Evolutionary conservation across 2,888 invertebrate genomes (phyloP), one percentile per base, ranked within the genome.

Genomic region (Gibbula magus): DNA sequence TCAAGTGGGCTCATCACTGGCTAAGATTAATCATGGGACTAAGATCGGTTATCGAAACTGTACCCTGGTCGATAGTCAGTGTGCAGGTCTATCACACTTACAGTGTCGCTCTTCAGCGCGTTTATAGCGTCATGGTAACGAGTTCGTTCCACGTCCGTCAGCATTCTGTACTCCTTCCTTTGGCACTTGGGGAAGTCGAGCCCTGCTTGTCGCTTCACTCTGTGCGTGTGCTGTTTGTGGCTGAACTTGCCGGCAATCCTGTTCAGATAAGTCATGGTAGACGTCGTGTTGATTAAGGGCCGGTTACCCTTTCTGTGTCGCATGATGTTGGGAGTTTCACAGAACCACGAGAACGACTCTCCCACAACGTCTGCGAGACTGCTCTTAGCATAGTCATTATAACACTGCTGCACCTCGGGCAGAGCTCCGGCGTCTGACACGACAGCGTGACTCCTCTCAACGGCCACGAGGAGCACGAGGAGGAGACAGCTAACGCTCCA

Each of bases 141-240:
- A 5, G 67, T 18, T 35, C 88, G 81, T 70, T 89, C 88, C 18
- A 80, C 70, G 73, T 88, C 88, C 10, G 86, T 81, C 54, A 89
- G 67, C 79, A 87, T 83, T n/a, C 89, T 83, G 80, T 89, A 89
- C 81, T 89, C 89, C 70, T 85, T 88, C 67, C 89, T 83, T 54
- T 87, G 81, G 67, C 80, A 83, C 13, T 51, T 74, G 45, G 13
- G 13, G 45, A 10, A 13, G 10, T 45, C 45, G n/a, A n/a, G 18
- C 18, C 78, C 51, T 8, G 51, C 84, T 39, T 83, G 82, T 0
- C 82, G 73, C 66, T 77, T 83, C 8, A 18, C 52, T 3, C 84
- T 32, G n/a, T 20, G 25, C 8, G 22, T 7, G 13, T 45, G 45
- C 29, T 32, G 20, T 7, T 52, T 22, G 10, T 29, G 29, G 0